Conservation (phyloP, 2,113 vertebrate species). For the Vombatus ursinus region DNA sequence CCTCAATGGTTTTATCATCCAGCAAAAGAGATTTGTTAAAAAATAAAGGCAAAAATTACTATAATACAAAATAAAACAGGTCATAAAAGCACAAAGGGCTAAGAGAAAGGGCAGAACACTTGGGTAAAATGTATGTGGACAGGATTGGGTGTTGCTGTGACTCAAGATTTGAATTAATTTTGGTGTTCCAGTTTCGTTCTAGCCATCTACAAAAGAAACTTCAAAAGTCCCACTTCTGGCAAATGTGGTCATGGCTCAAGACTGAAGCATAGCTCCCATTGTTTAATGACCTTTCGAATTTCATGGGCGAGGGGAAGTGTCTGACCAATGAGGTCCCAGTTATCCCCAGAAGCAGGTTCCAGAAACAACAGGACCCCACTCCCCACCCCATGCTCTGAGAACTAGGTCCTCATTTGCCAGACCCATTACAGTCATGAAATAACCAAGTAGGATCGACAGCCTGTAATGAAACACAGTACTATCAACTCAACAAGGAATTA, state of each 20-base stretch:
- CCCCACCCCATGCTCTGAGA: neutral
- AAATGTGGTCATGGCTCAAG: neutral
- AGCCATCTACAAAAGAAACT: neutral
- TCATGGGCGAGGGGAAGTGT: neutral
- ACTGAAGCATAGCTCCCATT: neutral
- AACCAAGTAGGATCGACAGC: neutral
- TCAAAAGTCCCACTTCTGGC: neutral
- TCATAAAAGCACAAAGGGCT: neutral
- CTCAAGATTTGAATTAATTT: neutral
- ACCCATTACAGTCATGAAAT: neutral
- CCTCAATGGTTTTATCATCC: neutral
- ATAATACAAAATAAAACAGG: neutral
- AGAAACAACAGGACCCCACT: neutral
- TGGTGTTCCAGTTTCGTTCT: neutral
- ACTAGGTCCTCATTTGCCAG: neutral
- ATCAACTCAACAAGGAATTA: neutral
- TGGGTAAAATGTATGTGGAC: neutral
- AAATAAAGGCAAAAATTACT: neutral
- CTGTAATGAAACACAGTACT: neutral
- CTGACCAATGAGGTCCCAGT: neutral
- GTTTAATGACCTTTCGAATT: conserved; percentile 3
- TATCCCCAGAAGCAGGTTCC: neutral
- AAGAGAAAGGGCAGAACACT: neutral
- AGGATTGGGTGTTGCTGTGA: neutral
- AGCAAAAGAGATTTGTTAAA: neutral